Base-by-base conservation (phyloP, 2,113 vertebrate genomes). In the Bubo scandiacus region DNA sequence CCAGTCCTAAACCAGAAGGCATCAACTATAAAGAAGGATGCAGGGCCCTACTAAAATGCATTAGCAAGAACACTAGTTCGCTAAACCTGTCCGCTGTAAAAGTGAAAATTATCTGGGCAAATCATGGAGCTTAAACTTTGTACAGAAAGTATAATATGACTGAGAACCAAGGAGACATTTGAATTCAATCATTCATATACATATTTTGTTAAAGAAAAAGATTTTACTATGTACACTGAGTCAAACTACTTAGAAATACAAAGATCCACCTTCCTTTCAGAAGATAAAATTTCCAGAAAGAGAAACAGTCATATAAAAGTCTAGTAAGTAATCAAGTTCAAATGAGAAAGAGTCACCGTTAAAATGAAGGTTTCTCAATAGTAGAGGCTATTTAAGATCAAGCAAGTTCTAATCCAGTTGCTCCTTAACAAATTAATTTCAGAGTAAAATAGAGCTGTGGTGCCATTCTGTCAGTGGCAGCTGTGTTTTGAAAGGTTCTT, bases 391-490 rank as follows among this genome's bases (percentile, higher is more conserved):
- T 52, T 81, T 68, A 89, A 84, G n/a, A 96, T 17, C 12, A 87
- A 83, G 45, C 25, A 74, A 81, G 55, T 80, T 81, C 59, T 89
- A 85, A 92, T 17, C 32, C 38, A 66, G 49, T 47, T 91, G 66
- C 58, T 92, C 38, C 67, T 95, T 40, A 80, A 91, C 27, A 93
- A 94, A 89, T 38, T 57, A 19, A 73, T 80, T 87, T 80, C 65
- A 62, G 78, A 92, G 36, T 43, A 52, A 20, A 84, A 59, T 3
- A 89, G 47, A 85, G 87, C 45, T 12, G 6, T 58, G 78, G 54
- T 95, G 87, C 90, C 90, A 68, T 90, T 93, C 92, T 38, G 62
- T 32, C 87, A 86, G 66, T 40, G 81, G 84, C 81, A 94, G 74
- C n/a, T 90, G 68, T 82, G 65, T 80, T 94, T 90, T 82, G 71